These are phyloP conservation scores for Cervus canadensis DNA, from an alignment of 2,113 vertebrate genomes.

Conservation along the genomic window DNA sequence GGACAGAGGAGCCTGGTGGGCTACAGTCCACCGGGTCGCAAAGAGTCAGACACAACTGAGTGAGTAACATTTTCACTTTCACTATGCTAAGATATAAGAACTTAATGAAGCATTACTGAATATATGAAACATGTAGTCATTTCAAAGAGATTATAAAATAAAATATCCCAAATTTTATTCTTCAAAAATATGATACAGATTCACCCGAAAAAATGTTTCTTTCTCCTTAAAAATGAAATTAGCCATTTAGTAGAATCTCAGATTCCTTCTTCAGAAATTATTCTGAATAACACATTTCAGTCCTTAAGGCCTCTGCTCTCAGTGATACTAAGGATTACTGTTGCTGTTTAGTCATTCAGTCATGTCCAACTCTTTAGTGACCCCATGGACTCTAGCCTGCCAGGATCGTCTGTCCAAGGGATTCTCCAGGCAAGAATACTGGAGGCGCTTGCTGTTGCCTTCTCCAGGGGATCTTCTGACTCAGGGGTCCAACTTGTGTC, in stretches of 20 bases:
- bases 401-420: not conserved
- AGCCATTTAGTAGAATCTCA: not conserved
- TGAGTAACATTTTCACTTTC: not conserved
- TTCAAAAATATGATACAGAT: not conserved
- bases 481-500: not conserved
- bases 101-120: not conserved
- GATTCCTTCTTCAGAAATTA: not conserved
- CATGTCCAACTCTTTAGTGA: not conserved
- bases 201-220: not conserved
- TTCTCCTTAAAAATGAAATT: not conserved
- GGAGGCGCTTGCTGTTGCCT: not conserved
- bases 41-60: not conserved
- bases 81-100: not conserved
- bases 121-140: not conserved
- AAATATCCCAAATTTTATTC: not conserved
- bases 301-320: not conserved
- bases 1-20: not conserved
- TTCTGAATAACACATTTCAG: not conserved
- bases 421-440: not conserved
- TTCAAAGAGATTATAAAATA: not conserved
- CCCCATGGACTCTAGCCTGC: not conserved
- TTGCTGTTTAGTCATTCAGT: not conserved
- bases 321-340: not conserved
- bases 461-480: not conserved
- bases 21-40: rapidly evolving